These are phyloP conservation scores for Calonectris borealis DNA, from an alignment of 2,113 vertebrate genomes.

Conservation along the genomic window DNA sequence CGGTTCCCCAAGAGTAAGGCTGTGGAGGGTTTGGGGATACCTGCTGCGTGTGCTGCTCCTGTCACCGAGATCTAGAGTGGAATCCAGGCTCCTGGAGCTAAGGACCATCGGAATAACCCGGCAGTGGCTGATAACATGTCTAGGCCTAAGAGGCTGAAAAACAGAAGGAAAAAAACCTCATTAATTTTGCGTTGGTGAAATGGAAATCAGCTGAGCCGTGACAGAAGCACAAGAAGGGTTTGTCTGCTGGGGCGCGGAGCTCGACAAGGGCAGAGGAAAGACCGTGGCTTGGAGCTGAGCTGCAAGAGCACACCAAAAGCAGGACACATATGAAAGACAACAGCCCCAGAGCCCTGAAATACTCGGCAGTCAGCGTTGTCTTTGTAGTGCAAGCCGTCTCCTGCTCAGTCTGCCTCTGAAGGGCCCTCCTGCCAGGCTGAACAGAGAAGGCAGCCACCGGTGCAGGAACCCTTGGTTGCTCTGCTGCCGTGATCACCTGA, in stretches of 20 bases:
- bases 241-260: neutral
- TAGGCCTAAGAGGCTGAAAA: neutral
- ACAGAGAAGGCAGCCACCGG: neutral
- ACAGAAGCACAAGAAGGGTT: neutral
- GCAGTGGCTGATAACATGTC: neutral
- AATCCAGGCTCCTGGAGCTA: neutral
- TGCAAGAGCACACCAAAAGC: neutral
- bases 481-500: neutral
- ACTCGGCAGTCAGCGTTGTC: neutral
- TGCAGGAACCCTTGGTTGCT: neutral
- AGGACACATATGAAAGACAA: neutral
- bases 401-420: neutral
- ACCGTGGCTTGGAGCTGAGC: neutral
- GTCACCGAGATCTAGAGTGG: neutral
- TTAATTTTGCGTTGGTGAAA: neutral
- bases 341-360: neutral
- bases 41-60: neutral
- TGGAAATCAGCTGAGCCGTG: neutral
- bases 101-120: neutral
- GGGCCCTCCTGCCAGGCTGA: neutral
- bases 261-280: neutral
- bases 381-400: neutral
- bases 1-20: neutral
- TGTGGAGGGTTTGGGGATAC: neutral
- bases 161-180: neutral